Percentiles rank a stretch among this genome's conserved stretches.
Evolutionary conservation across 2,888 invertebrate species (phyloP).

Genomic region (Spatulosminthurus flaviceps): DNA sequence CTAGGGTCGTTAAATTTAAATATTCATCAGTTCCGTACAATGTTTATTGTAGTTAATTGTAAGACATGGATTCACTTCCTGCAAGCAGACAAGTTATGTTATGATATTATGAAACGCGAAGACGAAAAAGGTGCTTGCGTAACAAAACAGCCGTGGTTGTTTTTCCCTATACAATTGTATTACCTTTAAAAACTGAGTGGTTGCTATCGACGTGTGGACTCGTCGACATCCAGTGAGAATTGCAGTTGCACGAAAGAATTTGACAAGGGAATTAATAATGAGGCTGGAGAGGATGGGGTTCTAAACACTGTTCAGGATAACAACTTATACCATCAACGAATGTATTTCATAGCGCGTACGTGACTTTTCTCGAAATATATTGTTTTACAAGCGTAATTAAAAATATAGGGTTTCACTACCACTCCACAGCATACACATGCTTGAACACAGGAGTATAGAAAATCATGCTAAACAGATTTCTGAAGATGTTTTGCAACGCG

Average conservation of each 20-base stretch:
- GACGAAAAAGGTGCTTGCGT: neutral
- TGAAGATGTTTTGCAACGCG: neutral
- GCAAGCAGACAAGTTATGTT: too few relatives aligned
- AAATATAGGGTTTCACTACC: neutral
- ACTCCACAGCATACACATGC: neutral
- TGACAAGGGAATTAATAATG: constrained; percentile 14
- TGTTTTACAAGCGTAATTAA: neutral
- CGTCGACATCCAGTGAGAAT: constrained; percentile 11
- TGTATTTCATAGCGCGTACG: neutral
- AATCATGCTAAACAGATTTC: neutral
- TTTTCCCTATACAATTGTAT: neutral
- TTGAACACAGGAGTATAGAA: too few relatives aligned
- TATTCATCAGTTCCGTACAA: neutral
- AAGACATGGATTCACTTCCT: neutral
- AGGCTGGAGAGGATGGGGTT: neutral
- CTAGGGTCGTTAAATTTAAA: neutral
- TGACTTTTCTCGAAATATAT: neutral
- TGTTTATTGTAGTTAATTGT: too few relatives aligned
- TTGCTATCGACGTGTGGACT: neutral
- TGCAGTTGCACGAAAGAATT: neutral
- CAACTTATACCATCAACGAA: neutral
- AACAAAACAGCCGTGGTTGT: neutral
- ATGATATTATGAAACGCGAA: too few relatives aligned
- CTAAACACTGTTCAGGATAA: neutral
- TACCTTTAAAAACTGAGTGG: neutral